Conservation (phyloP, 2,888 invertebrate genomes). For the Tanytarsus gracilentus region DNA sequence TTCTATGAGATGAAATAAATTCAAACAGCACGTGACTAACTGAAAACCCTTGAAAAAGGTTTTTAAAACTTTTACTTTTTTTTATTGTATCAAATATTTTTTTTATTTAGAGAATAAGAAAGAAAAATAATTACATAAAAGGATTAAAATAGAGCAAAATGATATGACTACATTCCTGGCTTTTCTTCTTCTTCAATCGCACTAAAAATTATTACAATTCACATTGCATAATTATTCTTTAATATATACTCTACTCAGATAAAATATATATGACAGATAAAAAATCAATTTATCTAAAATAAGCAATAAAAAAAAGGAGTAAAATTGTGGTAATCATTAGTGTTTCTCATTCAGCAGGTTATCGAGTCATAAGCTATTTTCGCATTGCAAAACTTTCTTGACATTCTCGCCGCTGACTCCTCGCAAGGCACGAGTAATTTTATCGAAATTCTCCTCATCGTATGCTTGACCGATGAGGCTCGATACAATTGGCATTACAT, state of each 20-base stretch:
- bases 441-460: conserved; percentile 40
- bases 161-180: conserved; percentile 5
- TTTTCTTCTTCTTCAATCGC: too few relatives aligned
- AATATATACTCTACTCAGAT: background rate
- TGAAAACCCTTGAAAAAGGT: too few relatives aligned
- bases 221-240: background rate
- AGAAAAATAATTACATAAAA: background rate
- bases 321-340: background rate
- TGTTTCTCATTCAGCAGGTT: too few relatives aligned
- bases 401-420: conserved; percentile 42
- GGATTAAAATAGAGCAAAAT: background rate
- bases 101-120: too few relatives aligned
- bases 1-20: too few relatives aligned
- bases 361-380: conserved; percentile 36
- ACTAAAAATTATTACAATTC: background rate
- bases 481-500: conserved; percentile 41
- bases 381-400: conserved; percentile 40
- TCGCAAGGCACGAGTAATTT: conserved; percentile 40
- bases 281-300: background rate
- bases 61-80: too few relatives aligned
- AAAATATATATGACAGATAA: background rate
- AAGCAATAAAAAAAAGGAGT: background rate
- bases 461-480: conserved; percentile 39
- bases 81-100: too few relatives aligned
- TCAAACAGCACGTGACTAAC: too few relatives aligned